Evolutionary conservation across 2,888 invertebrate species (phyloP), one percentile per base, ranked within the genome.

Genomic region (Syrphus vitripennis): DNA sequence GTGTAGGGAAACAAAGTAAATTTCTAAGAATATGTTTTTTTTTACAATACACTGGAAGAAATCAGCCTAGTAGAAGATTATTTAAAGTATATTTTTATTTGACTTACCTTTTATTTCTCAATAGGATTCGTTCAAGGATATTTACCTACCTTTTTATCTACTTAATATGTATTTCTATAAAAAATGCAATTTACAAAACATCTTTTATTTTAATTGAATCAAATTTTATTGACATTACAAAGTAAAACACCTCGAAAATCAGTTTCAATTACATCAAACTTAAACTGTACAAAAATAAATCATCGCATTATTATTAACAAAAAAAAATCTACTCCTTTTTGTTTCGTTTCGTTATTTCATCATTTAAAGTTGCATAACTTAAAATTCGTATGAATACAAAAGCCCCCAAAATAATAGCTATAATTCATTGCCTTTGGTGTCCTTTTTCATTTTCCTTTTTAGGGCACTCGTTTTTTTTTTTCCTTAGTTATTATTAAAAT

Each of bases 401-500:
- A 61, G 67, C 16, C 21, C 40, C 14, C n/a, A 50, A 71, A n/a
- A 71, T 59, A 21, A 75, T 50, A 50, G 24, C 14, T 42, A 71
- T 42, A 71, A 82, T 63, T 79, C 57, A 79, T 59, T 69, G 83
- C 69, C 42, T 48, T 40, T 10, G 42, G 63, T 67, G 29, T 75
- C 34, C 65, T 59, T 24, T 9, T 48, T 61, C 24, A 7, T 61
- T 65, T 48, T 14, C 5, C 9, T 55, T 24, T 63, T 16, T 4
- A 26, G 16, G 42, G 42, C 6, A 12, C 2, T 65, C 29, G 9
- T 45, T 45, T 65, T 21, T 48, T 42, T 67, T 50, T 21, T 40
- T 63, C 42, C n/a, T 34, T 3, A 63, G 34, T 37, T 79, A 55
- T 65, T 80, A 80, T 69, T 84, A 80, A 80, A 84, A 80, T 72